Evolutionary conservation across 2,113 vertebrate species (phyloP), one percentile per base, ranked within the genome.

Genomic region (Mustela lutreola): DNA sequence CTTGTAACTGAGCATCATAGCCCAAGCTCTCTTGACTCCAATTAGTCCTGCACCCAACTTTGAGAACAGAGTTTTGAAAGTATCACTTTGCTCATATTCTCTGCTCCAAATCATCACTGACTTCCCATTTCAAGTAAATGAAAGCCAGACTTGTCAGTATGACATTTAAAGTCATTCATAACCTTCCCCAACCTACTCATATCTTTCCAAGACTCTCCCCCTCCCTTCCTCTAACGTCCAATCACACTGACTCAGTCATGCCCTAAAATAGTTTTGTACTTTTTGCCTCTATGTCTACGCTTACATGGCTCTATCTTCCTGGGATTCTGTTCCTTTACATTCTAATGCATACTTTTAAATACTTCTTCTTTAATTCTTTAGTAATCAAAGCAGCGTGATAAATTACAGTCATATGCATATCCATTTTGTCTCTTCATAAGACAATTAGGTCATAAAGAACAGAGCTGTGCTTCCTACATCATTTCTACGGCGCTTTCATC

Each of bases 301-400:
- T 80, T 45, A 80, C 26, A 65, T 4, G 91, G 3, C 63, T 93
- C 24, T 97, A 14, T 93, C 73, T 87, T 97, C 36, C 63, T 84
- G n/a, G 31, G 56, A 89, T 82, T 87, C 67, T 63, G 7, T 62
- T 78, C 28, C 39, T 91, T 96, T 96, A 82, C 2, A 65, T 86
- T 11, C 10, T 71, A 48, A 58, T 42, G 12, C 58, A 3, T 84
- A 65, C 42, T 83, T 89, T 90, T 56, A 84, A 97, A 86, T 83
- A n/a, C 5, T 19, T 85, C 36, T 76, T 85, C 91, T 79, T 58
- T 88, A 95, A 80, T 87, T 94, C 60, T 91, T 92, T 90, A 95
- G 90, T 87, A 84, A 92, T 92, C 71, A 81, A 79, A 56, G n/a
- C 10, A 81, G 28, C 70, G n/a, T 82, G 33, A 97, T 88, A 18